Evolutionary conservation across 2,797 vertebrate species (phyloP), one percentile per base, ranked within the genome.

Genomic region (Chelidonichthys spinosus): DNA sequence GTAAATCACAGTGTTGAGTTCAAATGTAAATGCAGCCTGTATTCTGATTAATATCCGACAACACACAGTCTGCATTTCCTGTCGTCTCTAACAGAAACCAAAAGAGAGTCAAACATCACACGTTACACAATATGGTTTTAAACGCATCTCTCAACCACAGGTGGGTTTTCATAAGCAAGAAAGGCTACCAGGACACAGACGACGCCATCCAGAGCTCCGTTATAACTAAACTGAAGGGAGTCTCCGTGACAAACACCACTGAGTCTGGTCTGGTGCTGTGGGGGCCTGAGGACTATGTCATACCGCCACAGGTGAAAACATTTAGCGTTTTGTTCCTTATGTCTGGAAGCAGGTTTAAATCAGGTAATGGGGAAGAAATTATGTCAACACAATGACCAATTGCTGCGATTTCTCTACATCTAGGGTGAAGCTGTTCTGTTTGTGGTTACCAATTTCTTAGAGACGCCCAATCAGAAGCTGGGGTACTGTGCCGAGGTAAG

Each of bases 91-190:
- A 50, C 2, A 49, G 14, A 39, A 47, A 55, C 17, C 56, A 32
- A 37, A 10, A n/a, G 11, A 63, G 6, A 46, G 52, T 42, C 10
- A 47, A 42, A 17, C 40, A 35, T 3, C 1, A 7, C 15, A 37
- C 3, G 6, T 2, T 17, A 5, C 18, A 66, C 5, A 62, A 14
- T 17, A 18, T 33, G 13, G 1, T 33, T 35, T 25, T 5, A 17
- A 36, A 36, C 35, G 39, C 35, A 3, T 15, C n/a, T 69, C 70
- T 55, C 8, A 25, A 17, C 52, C 37, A 40, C 92, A 98, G 97
- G 72, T 99, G 97, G 97, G 97, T 99, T 69, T 97, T 98, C 67
- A 4, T 98, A 25, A 90, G 85, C 64, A 97, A 97, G 92, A 98
- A 98, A 78, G 94, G 96, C 70, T 99, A 99, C 80, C 97, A 99